phyloP scores from a whole-genome alignment of 1,140 invertebrate genomes.

The Eufriesea mexicana region DNA sequence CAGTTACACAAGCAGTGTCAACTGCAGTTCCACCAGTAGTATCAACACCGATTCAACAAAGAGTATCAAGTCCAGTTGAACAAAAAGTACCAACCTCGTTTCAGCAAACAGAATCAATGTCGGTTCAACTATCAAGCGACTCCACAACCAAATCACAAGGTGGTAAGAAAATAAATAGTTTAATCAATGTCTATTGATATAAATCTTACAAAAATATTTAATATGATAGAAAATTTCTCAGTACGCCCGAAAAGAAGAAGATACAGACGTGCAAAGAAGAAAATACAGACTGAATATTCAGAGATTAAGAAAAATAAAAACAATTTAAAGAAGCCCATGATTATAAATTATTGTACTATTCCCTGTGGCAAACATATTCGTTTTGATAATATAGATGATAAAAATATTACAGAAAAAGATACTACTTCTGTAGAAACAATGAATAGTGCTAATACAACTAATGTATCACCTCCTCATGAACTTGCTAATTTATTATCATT shows the following conservation, averaged over 20 bases:
- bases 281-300: not conserved
- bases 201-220: constrained; percentile 41
- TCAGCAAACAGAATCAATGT: too few relatives aligned
- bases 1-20: too few relatives aligned
- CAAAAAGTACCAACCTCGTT: too few relatives aligned
- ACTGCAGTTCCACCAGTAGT: too few relatives aligned
- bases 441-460: constrained; percentile 19
- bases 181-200: constrained; percentile 46
- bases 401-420: constrained; percentile 39
- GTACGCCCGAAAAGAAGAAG: constrained; percentile 59
- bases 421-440: constrained; percentile 13
- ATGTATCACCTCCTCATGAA: constrained; percentile 8
- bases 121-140: not conserved
- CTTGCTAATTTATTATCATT: constrained; percentile 67
- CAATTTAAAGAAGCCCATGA: constrained; percentile 61
- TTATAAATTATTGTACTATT: constrained; percentile 57
- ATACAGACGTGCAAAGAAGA: constrained; percentile 60
- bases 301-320: constrained; percentile 15
- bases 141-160: too few relatives aligned
- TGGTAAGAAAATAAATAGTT: constrained; percentile 15
- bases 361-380: constrained; percentile 68
- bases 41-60: not conserved
- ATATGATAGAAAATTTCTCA: not conserved
- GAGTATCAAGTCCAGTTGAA: not conserved
- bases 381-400: constrained; percentile 52